Base-by-base conservation (phyloP, 2,888 invertebrate genomes). In the Dasysyrphus tricinctus region DNA sequence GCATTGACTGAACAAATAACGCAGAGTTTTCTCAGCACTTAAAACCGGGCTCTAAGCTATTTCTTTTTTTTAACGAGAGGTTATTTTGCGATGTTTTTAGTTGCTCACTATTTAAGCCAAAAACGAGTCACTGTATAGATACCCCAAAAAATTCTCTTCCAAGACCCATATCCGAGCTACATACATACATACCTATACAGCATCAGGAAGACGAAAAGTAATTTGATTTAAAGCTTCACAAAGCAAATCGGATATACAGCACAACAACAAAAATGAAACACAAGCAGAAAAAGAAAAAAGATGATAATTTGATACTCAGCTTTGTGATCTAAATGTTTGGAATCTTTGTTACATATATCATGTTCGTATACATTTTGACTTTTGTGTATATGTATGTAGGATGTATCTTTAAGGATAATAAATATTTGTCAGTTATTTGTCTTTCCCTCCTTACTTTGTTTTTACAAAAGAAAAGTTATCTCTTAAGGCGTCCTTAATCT, bases 171-270 rank as follows among this genome's bases (percentile, higher is more conserved):
- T 24, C 24, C 24, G 24, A 24, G 3, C 3, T 24, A 24, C 24
- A 24, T 24, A 24, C 24, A 24, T 24, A n/a, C n/a, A n/a, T n/a
- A n/a, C n/a, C 47, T 16, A n/a, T 0, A n/a, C 8, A 47, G 44
- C 54, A n/a, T n/a, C n/a, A 32, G 24, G 42, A 69, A 54, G 54
- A 37, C 24, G 16, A 49, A 69, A 74, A 85, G 77, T 81, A 77
- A 85, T 81, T 85, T 81, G 85, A 85, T 85, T 85, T 85, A 85
- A 74, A 81, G 81, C 85, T 78, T 70, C 69, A 34, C 73, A 67
- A 77, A 42, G 49, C 54, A 78, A 78, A 44, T 72, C 77, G 74
- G 69, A 77, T 67, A 77, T 67, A 77, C 56, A n/a, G n/a, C 9
- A 37, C 49, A 69, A 34, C n/a, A 37, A 57, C 70, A 56, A 16